These are phyloP conservation scores for Barbus barbus DNA, from an alignment of 2,113 vertebrate species.

Conservation along the genomic window DNA sequence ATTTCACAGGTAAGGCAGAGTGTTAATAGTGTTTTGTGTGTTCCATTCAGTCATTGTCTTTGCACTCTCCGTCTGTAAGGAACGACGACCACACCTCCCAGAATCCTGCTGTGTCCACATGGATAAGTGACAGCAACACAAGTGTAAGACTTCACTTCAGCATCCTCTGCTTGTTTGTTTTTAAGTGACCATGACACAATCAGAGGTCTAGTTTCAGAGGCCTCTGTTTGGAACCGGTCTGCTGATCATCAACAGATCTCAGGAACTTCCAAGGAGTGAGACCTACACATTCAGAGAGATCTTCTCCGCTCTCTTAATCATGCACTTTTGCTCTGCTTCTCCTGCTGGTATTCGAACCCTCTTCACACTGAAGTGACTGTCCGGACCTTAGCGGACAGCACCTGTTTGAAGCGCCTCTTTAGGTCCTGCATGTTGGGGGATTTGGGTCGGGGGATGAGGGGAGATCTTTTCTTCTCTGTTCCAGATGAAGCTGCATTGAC, in stretches of 20 bases:
- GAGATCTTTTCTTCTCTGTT: conserved; percentile 84
- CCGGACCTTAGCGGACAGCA: conserved; percentile 93
- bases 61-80: conserved; percentile 20
- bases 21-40: conserved; percentile 1
- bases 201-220: conserved; percentile 29
- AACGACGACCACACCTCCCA: background rate
- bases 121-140: conserved; percentile 20
- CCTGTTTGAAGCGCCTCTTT: conserved; percentile 97
- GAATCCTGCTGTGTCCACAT: conserved; percentile 16
- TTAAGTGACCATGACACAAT: conserved; percentile 7
- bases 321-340: background rate
- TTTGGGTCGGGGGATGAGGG: conserved; percentile 93
- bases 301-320: conserved; percentile 1
- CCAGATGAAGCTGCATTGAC: conserved; percentile 38
- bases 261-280: background rate
- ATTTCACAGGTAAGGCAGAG: conserved; percentile 29
- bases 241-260: conserved; percentile 31
- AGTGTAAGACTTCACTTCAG: conserved; percentile 33
- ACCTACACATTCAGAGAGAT: background rate
- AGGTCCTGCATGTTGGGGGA: conserved; percentile 99
- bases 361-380: conserved; percentile 93
- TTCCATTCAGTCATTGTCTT: background rate
- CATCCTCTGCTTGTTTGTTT: conserved; percentile 6
- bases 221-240: conserved; percentile 16
- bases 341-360: background rate